A percentile compares a stretch with the other conserved stretches of the same genome.
Evolutionary conservation across 2,113 vertebrate genomes (phyloP).

Genomic region (Dipodomys stephensi): DNA sequence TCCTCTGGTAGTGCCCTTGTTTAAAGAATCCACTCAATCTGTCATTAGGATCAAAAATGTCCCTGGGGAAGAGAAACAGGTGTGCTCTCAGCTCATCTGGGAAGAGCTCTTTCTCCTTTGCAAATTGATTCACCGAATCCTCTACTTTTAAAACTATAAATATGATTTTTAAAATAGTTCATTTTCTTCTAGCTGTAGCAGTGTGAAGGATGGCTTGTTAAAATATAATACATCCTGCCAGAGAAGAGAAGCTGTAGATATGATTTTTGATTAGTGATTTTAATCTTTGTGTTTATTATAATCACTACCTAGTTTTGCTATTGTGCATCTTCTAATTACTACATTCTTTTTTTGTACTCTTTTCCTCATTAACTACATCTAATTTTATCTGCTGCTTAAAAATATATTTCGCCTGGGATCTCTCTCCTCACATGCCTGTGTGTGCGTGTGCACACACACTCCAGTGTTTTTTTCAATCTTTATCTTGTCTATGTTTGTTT

Average conservation of each 20-base stretch:
- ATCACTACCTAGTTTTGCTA: neutral
- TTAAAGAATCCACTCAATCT: neutral
- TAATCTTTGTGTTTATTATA: neutral
- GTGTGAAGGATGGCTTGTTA: conserved; percentile 22
- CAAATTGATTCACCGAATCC: neutral
- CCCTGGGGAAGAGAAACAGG: neutral
- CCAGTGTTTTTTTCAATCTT: neutral
- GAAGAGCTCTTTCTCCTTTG: neutral
- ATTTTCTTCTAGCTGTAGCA: neutral
- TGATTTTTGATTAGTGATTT: conserved; percentile 30
- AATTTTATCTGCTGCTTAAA: neutral
- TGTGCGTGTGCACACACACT: neutral
- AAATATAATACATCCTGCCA: neutral
- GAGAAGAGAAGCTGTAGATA: neutral
- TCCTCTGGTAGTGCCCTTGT: neutral
- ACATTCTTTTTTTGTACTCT: neutral
- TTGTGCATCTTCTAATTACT: neutral
- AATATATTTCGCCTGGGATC: neutral
- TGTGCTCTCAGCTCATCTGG: neutral
- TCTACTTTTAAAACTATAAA: neutral
- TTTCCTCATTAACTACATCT: neutral
- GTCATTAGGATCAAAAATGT: neutral
- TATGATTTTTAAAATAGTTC: conserved; percentile 10
- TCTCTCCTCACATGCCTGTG: neutral
- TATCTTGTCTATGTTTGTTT: neutral